A percentile compares a stretch with the other conserved stretches of the same genome.
Conservation (phyloP, 2,797 vertebrate genomes). For the Halcyon badia region DNA sequence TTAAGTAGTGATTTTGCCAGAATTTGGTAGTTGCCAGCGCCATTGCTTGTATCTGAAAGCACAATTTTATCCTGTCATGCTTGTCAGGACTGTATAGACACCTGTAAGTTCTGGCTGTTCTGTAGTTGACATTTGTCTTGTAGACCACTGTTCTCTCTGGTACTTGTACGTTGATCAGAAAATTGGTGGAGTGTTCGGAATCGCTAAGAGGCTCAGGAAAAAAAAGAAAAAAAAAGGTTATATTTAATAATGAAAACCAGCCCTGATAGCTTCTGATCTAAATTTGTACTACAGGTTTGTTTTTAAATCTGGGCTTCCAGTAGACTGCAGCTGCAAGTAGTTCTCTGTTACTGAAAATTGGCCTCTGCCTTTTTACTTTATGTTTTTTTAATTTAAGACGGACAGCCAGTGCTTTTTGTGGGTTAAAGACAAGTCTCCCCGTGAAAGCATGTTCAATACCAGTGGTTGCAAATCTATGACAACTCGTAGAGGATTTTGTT, state of each 20-base stretch:
- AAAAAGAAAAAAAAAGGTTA: neutral
- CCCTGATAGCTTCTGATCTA: conserved; percentile 69
- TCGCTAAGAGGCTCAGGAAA: conserved; percentile 77
- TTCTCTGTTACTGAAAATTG: conserved; percentile 32
- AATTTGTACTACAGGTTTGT: conserved; percentile 43
- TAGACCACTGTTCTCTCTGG: conserved; percentile 36
- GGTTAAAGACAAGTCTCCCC: conserved; percentile 15
- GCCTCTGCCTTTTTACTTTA: conserved; percentile 24
- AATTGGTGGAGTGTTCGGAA: conserved; percentile 44
- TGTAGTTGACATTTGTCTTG: conserved; percentile 30
- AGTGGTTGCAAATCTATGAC: conserved; percentile 32
- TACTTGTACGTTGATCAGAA: conserved; percentile 48
- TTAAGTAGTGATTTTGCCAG: conserved; percentile 64
- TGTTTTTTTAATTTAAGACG: neutral
- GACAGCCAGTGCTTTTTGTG: conserved; percentile 29
- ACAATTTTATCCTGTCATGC: conserved; percentile 41
- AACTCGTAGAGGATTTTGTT: conserved; percentile 11
- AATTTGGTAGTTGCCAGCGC: conserved; percentile 44
- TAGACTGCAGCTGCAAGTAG: conserved; percentile 41
- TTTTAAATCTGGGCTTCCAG: conserved; percentile 53
- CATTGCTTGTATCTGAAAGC: conserved; percentile 64
- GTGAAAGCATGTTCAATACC: conserved; percentile 42
- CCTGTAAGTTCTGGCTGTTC: conserved; percentile 19
- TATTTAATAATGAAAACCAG: conserved; percentile 60
- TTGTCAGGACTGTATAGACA: conserved; percentile 9